phyloP scores from a whole-genome alignment of 1,140 invertebrate species.

The Drosophila miranda region DNA sequence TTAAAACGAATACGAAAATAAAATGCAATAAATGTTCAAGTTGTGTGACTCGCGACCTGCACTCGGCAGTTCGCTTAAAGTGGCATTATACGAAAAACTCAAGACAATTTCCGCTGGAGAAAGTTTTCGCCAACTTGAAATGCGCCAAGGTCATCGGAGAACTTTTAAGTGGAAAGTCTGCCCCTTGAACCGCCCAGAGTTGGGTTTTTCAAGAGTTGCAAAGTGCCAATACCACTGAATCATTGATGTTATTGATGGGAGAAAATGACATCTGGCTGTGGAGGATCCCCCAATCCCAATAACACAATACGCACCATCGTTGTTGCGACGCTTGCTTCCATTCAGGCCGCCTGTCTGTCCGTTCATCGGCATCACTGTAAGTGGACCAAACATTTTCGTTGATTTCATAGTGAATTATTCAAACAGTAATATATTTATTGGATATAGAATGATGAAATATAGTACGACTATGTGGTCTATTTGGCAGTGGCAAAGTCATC shows the following conservation, averaged over 20 bases:
- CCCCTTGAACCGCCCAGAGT: slow-evolving; percentile 1
- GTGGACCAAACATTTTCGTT: slow-evolving; percentile 22
- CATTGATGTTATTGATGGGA: slow-evolving; percentile 39
- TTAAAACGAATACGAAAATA: slow-evolving; percentile 41
- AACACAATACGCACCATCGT: slow-evolving; percentile 72
- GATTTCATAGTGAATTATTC: neutral
- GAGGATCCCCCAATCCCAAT: neutral
- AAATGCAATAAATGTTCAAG: slow-evolving; percentile 58
- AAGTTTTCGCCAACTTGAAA: slow-evolving; percentile 46
- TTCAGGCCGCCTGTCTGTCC: slow-evolving; percentile 69
- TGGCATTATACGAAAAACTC: slow-evolving; percentile 43
- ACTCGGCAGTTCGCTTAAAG: slow-evolving; percentile 61
- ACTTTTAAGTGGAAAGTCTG: slow-evolving; percentile 18
- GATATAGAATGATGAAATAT: neutral
- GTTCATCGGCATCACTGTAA: slow-evolving; percentile 81
- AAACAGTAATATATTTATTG: neutral
- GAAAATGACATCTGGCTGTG: slow-evolving; percentile 19
- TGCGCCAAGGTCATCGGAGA: slow-evolving; percentile 39
- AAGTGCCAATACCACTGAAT: slow-evolving; percentile 15
- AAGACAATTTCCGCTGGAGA: slow-evolving; percentile 50
- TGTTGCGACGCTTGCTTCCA: slow-evolving; percentile 64
- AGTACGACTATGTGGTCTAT: slow-evolving; percentile 6
- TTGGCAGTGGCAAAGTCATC: neutral
- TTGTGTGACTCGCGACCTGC: slow-evolving; percentile 30
- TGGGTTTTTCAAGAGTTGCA: neutral